phyloP scores from a whole-genome alignment of 2,888 invertebrate species.

The Platerodrilus igneus region DNA sequence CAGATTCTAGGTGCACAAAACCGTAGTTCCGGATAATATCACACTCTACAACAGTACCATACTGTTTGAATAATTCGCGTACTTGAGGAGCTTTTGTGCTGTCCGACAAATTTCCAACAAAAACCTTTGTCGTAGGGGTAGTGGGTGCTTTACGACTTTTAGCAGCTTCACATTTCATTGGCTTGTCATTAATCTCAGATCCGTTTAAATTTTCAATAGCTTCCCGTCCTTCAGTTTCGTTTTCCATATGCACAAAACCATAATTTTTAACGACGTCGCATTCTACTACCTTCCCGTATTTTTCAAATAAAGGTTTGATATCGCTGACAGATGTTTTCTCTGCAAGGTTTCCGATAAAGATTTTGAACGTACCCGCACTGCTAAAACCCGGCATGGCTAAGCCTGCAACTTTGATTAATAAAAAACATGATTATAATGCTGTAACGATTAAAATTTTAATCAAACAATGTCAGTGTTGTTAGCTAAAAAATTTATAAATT shows the following conservation, averaged over 20 bases:
- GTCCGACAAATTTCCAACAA: conserved; percentile 93
- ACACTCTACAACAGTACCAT: conserved; percentile 92
- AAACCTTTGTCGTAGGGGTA: conserved; percentile 89
- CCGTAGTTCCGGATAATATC: conserved; percentile 98
- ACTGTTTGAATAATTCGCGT: conserved; percentile 89
- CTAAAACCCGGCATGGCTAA: conserved; percentile 73
- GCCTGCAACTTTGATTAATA: conserved; percentile 23
- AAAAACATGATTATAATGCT: no score
- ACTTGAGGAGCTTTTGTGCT: conserved; percentile 90
- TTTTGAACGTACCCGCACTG: conserved; percentile 88
- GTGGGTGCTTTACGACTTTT: conserved; percentile 86
- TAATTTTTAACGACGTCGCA: conserved; percentile 98
- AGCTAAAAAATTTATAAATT: no score
- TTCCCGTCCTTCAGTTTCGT: conserved; percentile 85
- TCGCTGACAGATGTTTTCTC: conserved; percentile 85
- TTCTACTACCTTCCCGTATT: conserved; percentile 95
- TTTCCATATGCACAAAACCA: conserved; percentile 98
- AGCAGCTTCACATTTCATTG: conserved; percentile 87
- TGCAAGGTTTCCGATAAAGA: conserved; percentile 96
- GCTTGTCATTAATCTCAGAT: conserved; percentile 78
- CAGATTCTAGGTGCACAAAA: conserved; percentile 92
- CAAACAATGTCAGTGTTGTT: no score
- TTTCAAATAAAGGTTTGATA: conserved; percentile 91
- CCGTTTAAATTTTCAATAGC: conserved; percentile 89
- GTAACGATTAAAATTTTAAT: no score